A percentile compares a stretch with the other conserved stretches of the same genome.
These are phyloP conservation scores for Rostratula benghalensis DNA, from an alignment of 2,113 vertebrate genomes.

Conservation along the genomic window DNA sequence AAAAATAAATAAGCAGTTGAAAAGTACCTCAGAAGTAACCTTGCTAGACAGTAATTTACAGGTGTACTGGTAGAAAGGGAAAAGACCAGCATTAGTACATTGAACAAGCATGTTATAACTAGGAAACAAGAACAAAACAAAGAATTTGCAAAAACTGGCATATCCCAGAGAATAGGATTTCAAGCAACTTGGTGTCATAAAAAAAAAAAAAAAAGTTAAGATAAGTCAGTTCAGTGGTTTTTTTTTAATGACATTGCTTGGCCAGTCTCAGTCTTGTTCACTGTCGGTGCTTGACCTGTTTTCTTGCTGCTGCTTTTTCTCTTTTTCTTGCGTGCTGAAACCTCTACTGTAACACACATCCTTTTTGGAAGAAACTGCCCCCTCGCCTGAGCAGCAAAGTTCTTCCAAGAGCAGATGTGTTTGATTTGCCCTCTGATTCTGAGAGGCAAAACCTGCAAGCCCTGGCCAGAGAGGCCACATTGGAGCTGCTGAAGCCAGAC, in stretches of 20 bases:
- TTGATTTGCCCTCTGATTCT: background rate
- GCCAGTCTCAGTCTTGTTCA: constrained; percentile 44
- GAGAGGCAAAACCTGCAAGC: background rate
- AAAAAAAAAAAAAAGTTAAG: background rate
- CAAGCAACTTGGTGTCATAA: background rate
- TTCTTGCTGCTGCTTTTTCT: constrained; percentile 6
- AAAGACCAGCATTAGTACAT: constrained; percentile 89
- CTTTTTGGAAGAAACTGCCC: background rate
- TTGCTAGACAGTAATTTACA: constrained; percentile 94
- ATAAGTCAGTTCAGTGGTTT: background rate
- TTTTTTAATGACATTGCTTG: constrained; percentile 31
- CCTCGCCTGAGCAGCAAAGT: background rate
- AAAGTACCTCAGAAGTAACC: constrained; percentile 96
- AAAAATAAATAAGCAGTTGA: constrained; percentile 74
- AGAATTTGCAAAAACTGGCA: constrained; percentile 10
- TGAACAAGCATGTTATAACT: constrained; percentile 59
- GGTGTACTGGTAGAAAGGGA: constrained; percentile 90
- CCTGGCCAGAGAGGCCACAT: fast-evolving
- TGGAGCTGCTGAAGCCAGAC: background rate
- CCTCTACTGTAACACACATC: background rate
- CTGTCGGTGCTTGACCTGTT: background rate
- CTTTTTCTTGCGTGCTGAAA: background rate
- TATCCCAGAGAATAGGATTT: background rate
- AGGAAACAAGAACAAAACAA: constrained; percentile 41
- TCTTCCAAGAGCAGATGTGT: background rate